These are phyloP conservation scores for Prosopocoilus inquinatus DNA, from an alignment of 2,888 invertebrate genomes.

Conservation along the genomic window DNA sequence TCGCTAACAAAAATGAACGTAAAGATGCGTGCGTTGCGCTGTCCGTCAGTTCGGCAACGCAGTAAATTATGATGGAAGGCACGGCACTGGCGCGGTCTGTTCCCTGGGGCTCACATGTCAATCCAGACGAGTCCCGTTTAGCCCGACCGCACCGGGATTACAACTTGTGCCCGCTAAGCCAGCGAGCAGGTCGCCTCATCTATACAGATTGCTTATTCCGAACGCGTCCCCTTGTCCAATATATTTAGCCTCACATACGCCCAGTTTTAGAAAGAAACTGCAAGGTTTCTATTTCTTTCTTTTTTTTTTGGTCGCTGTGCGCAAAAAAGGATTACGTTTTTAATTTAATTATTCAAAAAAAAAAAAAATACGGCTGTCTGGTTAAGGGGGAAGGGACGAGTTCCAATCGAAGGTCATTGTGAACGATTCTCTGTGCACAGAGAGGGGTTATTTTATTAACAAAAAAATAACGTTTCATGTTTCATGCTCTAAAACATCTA, in stretches of 20 bases:
- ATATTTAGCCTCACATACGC: conserved; percentile 20
- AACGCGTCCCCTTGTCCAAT: conserved; percentile 32
- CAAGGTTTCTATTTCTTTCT: too few species aligned
- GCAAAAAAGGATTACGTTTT: too few species aligned
- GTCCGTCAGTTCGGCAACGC: background rate
- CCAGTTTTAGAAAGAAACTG: background rate
- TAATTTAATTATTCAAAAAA: too few species aligned
- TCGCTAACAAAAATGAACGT: background rate
- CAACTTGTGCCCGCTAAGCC: conserved; percentile 40
- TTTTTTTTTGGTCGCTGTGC: too few species aligned
- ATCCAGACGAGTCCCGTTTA: conserved; percentile 25
- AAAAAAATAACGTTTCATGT: too few species aligned
- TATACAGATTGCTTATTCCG: conserved; percentile 40
- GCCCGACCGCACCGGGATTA: conserved; percentile 37
- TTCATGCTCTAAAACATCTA: too few species aligned
- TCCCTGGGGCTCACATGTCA: conserved; percentile 22
- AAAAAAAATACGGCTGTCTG: too few species aligned
- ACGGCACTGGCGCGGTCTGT: conserved; percentile 23
- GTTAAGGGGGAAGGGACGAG: too few species aligned
- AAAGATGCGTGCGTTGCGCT: background rate
- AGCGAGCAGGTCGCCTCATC: conserved; percentile 34
- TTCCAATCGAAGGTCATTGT: too few species aligned
- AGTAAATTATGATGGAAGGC: conserved; percentile 27
- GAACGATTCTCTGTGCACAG: too few species aligned
- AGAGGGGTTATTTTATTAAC: too few species aligned